Evolutionary conservation across 2,888 invertebrate species (phyloP).

Genomic region (Eristalinus sepulchralis): DNA sequence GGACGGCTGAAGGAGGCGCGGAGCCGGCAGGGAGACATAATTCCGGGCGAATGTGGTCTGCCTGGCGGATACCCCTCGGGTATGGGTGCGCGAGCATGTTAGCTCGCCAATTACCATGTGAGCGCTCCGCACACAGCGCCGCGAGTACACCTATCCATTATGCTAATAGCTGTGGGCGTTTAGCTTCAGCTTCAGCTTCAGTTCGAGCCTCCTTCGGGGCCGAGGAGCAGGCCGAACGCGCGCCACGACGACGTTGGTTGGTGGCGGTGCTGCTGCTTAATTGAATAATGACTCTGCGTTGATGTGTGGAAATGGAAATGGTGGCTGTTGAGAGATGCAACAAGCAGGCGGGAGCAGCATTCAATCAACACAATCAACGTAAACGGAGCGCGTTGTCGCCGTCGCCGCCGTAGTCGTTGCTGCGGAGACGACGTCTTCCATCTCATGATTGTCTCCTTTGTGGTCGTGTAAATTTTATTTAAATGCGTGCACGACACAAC

Average conservation of each 20-base stretch:
- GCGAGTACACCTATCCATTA: slow-evolving; percentile 59
- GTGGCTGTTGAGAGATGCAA: slow-evolving; percentile 19
- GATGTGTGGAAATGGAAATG: slow-evolving; percentile 63
- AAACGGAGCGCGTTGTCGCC: slow-evolving; percentile 45
- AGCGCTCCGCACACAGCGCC: slow-evolving; percentile 40
- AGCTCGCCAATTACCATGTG: slow-evolving; percentile 60
- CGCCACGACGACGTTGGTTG: neutral
- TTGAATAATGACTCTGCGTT: slow-evolving; percentile 68
- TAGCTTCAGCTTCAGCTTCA: slow-evolving; percentile 22
- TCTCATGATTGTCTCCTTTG: slow-evolving; percentile 52
- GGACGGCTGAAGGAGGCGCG: neutral
- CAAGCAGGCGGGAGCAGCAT: slow-evolving; percentile 59
- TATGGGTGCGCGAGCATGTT: slow-evolving; percentile 35
- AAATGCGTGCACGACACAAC: slow-evolving; percentile 32
- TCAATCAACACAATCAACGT: slow-evolving; percentile 70
- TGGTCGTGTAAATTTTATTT: slow-evolving; percentile 46
- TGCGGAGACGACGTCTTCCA: neutral
- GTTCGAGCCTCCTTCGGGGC: neutral
- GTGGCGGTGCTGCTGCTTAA: slow-evolving; percentile 37
- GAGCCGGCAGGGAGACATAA: slow-evolving; percentile 24
- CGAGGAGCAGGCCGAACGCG: neutral
- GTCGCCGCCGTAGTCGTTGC: slow-evolving; percentile 4
- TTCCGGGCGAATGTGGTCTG: slow-evolving; percentile 22
- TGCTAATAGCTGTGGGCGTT: slow-evolving; percentile 71
- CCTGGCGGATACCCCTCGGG: neutral